Percentiles rank a stretch among this genome's conserved stretches.
phyloP scores from a whole-genome alignment of 1,140 invertebrate genomes.

The Drosophila pandora region DNA sequence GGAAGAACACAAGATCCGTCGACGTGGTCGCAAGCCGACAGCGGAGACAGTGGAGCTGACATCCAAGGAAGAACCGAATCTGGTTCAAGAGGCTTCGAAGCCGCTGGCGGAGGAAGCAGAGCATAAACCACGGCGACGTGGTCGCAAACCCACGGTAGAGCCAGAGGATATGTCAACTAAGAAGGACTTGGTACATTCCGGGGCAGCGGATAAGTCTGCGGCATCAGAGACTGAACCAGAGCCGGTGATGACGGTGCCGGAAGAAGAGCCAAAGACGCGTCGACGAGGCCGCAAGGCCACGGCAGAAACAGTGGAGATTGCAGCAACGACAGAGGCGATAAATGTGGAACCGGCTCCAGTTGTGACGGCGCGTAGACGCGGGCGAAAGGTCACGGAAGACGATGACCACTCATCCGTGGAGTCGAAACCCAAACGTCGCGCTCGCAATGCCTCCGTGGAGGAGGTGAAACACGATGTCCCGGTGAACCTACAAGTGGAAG shows the following conservation, averaged over 20 bases:
- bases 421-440: slow-evolving; percentile 14
- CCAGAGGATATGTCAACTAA: neutral
- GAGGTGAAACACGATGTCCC: neutral
- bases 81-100: neutral
- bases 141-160: neutral
- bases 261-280: slow-evolving; percentile 17
- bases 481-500: neutral
- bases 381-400: slow-evolving; percentile 24
- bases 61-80: neutral
- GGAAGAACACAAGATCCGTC: neutral
- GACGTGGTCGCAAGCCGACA: slow-evolving; percentile 1
- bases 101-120: neutral
- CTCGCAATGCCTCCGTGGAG: slow-evolving; percentile 2
- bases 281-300: slow-evolving; percentile 24
- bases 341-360: neutral
- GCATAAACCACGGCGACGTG: neutral
- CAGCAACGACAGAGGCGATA: neutral
- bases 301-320: neutral
- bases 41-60: neutral
- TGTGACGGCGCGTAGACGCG: slow-evolving; percentile 4
- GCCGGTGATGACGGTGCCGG: neutral
- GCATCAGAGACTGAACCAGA: slow-evolving; percentile 3
- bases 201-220: neutral
- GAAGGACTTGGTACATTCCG: neutral
- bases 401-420: slow-evolving; percentile 13